Evolutionary conservation across 2,888 invertebrate genomes (phyloP).

Genomic region (Acanthoscelides obtectus): DNA sequence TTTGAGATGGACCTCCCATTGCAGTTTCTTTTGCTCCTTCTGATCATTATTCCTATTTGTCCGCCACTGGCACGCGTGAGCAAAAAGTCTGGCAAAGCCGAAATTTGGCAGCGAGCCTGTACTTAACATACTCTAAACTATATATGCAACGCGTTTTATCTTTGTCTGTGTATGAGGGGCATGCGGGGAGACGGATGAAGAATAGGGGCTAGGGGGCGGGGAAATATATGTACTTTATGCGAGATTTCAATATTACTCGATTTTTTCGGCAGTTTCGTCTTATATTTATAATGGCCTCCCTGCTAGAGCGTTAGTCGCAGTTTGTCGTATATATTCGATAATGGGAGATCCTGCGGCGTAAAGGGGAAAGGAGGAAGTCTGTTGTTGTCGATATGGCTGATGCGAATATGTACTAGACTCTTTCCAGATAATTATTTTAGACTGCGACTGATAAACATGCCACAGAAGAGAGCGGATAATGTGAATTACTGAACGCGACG

Average conservation of each 20-base stretch:
- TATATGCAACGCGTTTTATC: constrained; percentile 14
- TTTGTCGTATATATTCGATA: background rate
- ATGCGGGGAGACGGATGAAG: background rate
- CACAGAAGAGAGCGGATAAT: background rate
- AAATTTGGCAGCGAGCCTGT: constrained; percentile 30
- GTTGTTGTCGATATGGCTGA: background rate
- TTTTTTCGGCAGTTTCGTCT: background rate
- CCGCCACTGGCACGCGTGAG: constrained; percentile 1
- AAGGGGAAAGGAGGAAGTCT: background rate
- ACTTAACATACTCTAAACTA: constrained; percentile 29
- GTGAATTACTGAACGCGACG: background rate
- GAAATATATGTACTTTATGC: background rate
- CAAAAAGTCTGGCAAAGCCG: constrained; percentile 31
- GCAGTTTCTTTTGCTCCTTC: no score
- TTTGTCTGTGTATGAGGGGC: background rate
- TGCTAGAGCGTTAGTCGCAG: background rate
- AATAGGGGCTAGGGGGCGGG: background rate
- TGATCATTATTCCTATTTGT: no score
- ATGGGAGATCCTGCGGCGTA: background rate
- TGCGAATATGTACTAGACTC: background rate
- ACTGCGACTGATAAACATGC: background rate
- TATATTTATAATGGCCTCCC: background rate
- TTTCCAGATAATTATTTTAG: background rate
- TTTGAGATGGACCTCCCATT: no score
- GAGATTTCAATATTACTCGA: background rate